These are phyloP conservation scores for Todiramphus chloris DNA, from an alignment of 2,113 vertebrate genomes.

Conservation along the genomic window DNA sequence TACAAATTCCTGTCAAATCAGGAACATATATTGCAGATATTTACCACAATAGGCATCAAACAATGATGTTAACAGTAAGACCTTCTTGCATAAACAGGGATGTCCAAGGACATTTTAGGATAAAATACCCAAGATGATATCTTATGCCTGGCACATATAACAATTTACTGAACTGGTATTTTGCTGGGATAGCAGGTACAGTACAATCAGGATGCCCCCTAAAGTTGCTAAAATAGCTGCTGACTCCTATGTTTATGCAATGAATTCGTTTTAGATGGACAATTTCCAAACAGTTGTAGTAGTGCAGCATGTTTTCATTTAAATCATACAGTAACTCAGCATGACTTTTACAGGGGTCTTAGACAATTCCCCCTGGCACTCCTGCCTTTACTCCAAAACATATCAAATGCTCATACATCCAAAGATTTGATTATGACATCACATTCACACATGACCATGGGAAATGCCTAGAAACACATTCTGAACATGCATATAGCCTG, in stretches of 20 bases:
- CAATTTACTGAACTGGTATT: background rate
- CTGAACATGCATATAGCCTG: background rate
- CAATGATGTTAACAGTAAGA: background rate
- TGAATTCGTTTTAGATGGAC: background rate
- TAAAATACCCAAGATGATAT: background rate
- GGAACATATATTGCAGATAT: background rate
- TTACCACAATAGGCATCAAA: background rate
- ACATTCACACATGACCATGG: accelerated
- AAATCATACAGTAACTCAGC: background rate
- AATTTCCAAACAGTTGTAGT: background rate
- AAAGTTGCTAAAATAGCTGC: constrained; percentile 25
- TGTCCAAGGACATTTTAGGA: background rate
- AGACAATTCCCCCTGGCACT: background rate
- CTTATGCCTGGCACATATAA: background rate
- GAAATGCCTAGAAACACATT: background rate
- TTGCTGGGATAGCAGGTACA: background rate
- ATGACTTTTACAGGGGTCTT: background rate
- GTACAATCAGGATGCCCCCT: background rate
- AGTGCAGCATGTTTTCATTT: background rate
- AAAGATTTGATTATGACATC: background rate
- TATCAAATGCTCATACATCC: background rate
- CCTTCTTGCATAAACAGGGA: background rate
- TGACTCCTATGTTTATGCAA: background rate
- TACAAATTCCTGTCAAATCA: background rate
- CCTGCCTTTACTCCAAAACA: background rate